A percentile compares a stretch with the other conserved stretches of the same genome.
Evolutionary conservation across 2,888 invertebrate species (phyloP).

Genomic region (Cosmorhoe ocellata): DNA sequence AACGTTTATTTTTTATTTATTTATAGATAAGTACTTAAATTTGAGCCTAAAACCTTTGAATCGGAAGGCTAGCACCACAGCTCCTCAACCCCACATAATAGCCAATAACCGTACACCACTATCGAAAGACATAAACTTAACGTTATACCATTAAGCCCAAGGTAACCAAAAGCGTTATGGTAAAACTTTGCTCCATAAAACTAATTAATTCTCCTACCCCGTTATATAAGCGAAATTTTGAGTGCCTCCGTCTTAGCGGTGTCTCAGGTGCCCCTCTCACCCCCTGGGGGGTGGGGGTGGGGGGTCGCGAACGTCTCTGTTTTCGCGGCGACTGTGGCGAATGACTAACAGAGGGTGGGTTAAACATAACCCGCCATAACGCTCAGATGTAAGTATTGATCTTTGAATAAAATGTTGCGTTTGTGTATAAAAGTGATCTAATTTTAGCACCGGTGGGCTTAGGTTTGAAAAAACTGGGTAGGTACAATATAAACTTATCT

Average conservation of each 20-base stretch:
- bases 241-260: slow-evolving; percentile 56
- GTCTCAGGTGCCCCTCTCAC: slow-evolving; percentile 53
- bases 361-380: slow-evolving; percentile 23
- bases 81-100: slow-evolving; percentile 14
- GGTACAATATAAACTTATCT: too few species aligned
- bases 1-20: too few species aligned
- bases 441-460: not conserved
- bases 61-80: too few species aligned
- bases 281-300: slow-evolving; percentile 16
- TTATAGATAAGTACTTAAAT: too few species aligned
- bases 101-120: slow-evolving; percentile 11
- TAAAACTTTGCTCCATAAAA: slow-evolving; percentile 50
- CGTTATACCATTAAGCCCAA: slow-evolving; percentile 18
- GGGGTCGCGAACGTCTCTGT: slow-evolving; percentile 45
- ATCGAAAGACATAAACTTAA: slow-evolving; percentile 22
- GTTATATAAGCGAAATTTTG: slow-evolving; percentile 58
- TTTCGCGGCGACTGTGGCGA: slow-evolving; percentile 51
- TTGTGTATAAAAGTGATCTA: not conserved
- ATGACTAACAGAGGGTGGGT: slow-evolving; percentile 42
- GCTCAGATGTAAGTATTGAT: slow-evolving; percentile 33
- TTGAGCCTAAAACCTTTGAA: too few species aligned
- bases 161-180: slow-evolving; percentile 28
- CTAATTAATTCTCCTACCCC: slow-evolving; percentile 48
- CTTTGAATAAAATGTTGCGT: slow-evolving; percentile 22
- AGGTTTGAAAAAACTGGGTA: too few species aligned